phyloP scores from a whole-genome alignment of 37 sponge, comb jelly and placozoan genomes.

The Hexactinellida sp. region DNA sequence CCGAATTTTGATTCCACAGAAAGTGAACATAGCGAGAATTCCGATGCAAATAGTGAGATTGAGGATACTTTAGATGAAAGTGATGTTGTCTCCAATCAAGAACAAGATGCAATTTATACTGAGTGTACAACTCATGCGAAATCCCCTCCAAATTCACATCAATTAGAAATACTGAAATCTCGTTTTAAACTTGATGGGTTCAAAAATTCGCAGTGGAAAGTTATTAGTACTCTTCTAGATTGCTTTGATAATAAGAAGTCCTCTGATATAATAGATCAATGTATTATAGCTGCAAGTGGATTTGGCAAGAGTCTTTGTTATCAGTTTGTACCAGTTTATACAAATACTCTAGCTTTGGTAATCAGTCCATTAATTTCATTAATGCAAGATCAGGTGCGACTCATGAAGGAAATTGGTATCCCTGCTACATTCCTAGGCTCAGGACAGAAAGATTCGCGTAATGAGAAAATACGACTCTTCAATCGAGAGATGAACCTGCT shows the following conservation, averaged over 20 bases:
- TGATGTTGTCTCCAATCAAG: too few species aligned
- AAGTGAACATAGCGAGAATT: too few species aligned
- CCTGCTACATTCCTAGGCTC: neutral
- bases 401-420: neutral
- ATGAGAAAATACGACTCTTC: neutral
- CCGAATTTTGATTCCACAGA: too few species aligned
- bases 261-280: neutral
- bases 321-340: neutral
- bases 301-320: neutral
- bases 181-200: neutral
- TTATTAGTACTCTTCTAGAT: neutral
- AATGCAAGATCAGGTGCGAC: slow-evolving; percentile 25
- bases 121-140: too few species aligned
- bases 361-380: slow-evolving; percentile 35
- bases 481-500: neutral
- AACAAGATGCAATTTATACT: too few species aligned
- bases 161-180: neutral
- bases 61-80: too few species aligned
- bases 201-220: neutral
- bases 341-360: slow-evolving; percentile 21
- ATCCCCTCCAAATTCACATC: neutral
- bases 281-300: neutral
- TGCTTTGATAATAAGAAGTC: neutral
- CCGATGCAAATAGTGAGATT: too few species aligned
- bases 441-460: neutral